Conservation (phyloP, 2,113 vertebrate genomes). For the Lycaon pictus region DNA sequence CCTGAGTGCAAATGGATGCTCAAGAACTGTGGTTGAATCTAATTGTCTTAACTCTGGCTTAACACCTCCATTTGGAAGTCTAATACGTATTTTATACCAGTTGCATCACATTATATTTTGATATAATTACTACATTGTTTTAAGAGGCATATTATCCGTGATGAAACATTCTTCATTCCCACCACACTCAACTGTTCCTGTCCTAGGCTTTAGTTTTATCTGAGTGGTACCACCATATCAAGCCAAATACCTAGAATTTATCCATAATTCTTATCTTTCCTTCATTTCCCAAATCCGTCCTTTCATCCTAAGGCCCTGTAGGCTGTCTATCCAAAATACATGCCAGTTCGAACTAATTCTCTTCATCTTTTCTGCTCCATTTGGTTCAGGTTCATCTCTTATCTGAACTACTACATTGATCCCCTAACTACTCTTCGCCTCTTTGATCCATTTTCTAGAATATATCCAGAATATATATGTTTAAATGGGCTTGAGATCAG, state of each 20-base stretch:
- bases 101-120: background rate
- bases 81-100: background rate
- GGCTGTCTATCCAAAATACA: background rate
- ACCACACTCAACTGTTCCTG: background rate
- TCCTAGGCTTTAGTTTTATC: background rate
- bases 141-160: background rate
- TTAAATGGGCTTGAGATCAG: background rate
- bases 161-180: background rate
- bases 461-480: background rate
- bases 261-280: background rate
- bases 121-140: no score
- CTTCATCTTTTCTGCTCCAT: background rate
- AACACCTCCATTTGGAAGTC: background rate
- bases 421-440: background rate
- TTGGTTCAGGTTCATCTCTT: background rate
- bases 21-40: background rate
- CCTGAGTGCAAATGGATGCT: background rate
- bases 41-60: background rate
- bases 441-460: background rate
- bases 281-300: background rate
- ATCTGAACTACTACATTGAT: background rate
- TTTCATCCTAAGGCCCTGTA: background rate
- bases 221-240: background rate
- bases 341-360: background rate
- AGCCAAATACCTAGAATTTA: background rate